Base-by-base conservation (phyloP, 2,888 invertebrate species). In the Bombyx huttoni region DNA sequence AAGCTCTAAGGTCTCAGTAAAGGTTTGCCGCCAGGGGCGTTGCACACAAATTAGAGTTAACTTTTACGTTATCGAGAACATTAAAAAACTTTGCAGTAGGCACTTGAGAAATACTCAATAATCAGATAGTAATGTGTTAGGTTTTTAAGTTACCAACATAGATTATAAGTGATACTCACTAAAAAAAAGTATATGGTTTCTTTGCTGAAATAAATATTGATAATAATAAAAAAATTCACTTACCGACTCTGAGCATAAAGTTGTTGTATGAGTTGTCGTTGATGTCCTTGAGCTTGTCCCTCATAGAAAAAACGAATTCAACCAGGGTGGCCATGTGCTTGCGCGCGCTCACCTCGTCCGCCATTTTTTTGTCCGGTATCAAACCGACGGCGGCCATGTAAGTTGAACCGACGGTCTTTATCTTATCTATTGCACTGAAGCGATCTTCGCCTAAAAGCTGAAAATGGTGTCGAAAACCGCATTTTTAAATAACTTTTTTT, bases 311-410 rank as follows among this genome's bases (percentile, higher is more conserved):
- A 8, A 96, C 94, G 70, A 96, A 96, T 69, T 97, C 97, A 0
- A 96, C 93, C n/a, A 97, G 81, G 0, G 94, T 94, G 34, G 94
- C 93, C 89, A 97, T 79, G 55, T 85, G 80, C 54, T 85, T 84
- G 34, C 77, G 73, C 3, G 83, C 71, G 61, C 83, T 87, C 8
- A 78, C 81, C 51, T 94, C 93, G 66, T 94, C 93, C 12, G 90
- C 72, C 75, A 94, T 92, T 60, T 91, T 89, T 63, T 91, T 90
- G 67, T 96, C 95, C 0, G 97, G 97, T 77, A 96, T 95, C 53
- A 97, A 89, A 0, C 97, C 97, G 7, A 96, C 94, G 0, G 96
- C 96, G 1, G 95, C 96, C 96, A 97, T 97, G 78, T 96, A 98
- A 0, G 96, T 96, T 6, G 96, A 95, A 9, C 97, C 97, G 8